Conservation (phyloP, 2,113 vertebrate species). For the Solea solea region DNA sequence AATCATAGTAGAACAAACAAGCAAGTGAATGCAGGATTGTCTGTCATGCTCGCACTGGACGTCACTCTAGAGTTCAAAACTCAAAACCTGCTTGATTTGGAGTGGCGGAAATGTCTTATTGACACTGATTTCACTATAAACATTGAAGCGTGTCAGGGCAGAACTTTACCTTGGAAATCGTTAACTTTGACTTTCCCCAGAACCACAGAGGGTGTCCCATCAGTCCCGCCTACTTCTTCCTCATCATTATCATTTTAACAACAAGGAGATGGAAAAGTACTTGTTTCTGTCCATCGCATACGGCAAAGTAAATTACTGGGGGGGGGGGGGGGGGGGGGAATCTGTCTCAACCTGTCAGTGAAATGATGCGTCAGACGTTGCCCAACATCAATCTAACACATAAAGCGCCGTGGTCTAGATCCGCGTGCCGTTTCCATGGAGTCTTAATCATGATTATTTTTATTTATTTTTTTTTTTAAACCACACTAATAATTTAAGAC, state of each 20-base stretch:
- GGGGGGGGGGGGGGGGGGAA: no score
- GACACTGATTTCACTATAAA: no score
- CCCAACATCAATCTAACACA: constrained; percentile 30
- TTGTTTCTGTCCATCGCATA: background rate
- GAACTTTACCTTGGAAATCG: background rate
- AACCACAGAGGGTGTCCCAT: background rate
- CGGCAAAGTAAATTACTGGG: constrained; percentile 17
- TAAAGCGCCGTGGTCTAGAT: background rate
- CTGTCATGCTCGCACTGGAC: no score
- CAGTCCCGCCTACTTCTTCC: background rate
- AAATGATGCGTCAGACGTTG: constrained; percentile 32
- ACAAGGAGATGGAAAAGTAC: background rate
- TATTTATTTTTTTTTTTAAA: background rate
- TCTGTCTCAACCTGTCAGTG: constrained; percentile 30
- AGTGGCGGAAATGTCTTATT: no score
- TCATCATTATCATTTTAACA: background rate
- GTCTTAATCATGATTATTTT: constrained; percentile 30
- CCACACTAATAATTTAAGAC: background rate
- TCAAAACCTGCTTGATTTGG: no score
- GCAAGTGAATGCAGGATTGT: no score
- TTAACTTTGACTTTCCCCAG: background rate
- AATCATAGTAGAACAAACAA: no score
- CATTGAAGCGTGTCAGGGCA: no score
- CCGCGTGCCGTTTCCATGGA: constrained; percentile 1
- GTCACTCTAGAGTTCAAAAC: no score